These are phyloP conservation scores for Netelia virgata DNA, from an alignment of 2,888 invertebrate species.

Conservation along the genomic window DNA sequence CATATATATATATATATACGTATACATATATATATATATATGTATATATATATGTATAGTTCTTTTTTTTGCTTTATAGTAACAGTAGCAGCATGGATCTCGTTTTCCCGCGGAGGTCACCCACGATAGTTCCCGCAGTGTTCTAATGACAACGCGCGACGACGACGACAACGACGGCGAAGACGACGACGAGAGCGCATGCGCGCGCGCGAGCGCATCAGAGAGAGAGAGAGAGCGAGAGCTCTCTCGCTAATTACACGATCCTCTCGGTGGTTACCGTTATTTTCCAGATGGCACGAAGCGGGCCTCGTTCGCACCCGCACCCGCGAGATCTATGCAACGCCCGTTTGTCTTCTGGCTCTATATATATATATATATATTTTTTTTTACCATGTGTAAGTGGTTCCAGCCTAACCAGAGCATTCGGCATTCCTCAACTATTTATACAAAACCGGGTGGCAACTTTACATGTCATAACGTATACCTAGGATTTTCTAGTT, in stretches of 20 bases:
- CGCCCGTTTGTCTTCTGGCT: slow-evolving; percentile 77
- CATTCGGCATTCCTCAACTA: slow-evolving; percentile 39
- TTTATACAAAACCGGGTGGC: slow-evolving; percentile 4
- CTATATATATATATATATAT: not conserved
- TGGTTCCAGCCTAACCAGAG: slow-evolving; percentile 60
- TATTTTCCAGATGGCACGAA: slow-evolving; percentile 79
- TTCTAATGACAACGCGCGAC: slow-evolving; percentile 47
- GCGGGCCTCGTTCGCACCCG: slow-evolving; percentile 43
- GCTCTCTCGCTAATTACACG: slow-evolving; percentile 78
- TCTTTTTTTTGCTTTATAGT: slow-evolving; percentile 2
- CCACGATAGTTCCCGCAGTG: slow-evolving; percentile 67
- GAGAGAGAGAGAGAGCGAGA: slow-evolving; percentile 38
- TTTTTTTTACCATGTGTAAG: slow-evolving; percentile 24
- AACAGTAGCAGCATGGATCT: slow-evolving; percentile 69
- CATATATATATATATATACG: not conserved
- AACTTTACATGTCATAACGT: slow-evolving; percentile 2
- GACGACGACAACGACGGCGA: slow-evolving; percentile 28
- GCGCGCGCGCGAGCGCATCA: slow-evolving; percentile 9
- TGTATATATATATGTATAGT: not conserved
- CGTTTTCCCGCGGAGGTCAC: slow-evolving; percentile 77
- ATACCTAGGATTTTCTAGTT: slow-evolving; percentile 11
- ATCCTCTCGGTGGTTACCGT: slow-evolving; percentile 75
- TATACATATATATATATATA: not conserved
- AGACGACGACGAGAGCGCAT: slow-evolving; percentile 62
- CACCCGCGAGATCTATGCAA: slow-evolving; percentile 55